A percentile compares a stretch with the other conserved stretches of the same genome.
phyloP scores from a whole-genome alignment of 2,888 invertebrate species.

The Campopleginae sp. region DNA sequence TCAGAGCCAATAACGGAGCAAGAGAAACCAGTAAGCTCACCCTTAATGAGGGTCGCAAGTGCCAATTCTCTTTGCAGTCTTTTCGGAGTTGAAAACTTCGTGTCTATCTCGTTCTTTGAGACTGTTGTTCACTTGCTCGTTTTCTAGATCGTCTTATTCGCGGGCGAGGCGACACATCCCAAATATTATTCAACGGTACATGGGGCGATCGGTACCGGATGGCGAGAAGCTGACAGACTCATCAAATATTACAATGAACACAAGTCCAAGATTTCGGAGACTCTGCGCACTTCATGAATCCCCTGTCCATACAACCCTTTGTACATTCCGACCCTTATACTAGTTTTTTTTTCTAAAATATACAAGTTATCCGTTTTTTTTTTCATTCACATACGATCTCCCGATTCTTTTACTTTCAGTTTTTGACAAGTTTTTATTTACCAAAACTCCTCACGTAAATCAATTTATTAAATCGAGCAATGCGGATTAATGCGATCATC shows the following conservation, averaged over 20 bases:
- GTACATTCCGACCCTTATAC: not conserved
- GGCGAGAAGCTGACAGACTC: slow-evolving; percentile 89
- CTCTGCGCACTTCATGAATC: slow-evolving; percentile 5
- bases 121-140: not conserved
- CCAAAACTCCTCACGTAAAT: too few relatives aligned
- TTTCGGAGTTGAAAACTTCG: not conserved
- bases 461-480: too few relatives aligned
- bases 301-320: too few relatives aligned
- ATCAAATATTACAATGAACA: slow-evolving; percentile 64
- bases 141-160: slow-evolving; percentile 87
- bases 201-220: slow-evolving; percentile 89
- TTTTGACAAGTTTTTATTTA: too few relatives aligned
- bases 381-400: too few relatives aligned
- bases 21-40: slow-evolving; percentile 79
- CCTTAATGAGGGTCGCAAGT: not conserved
- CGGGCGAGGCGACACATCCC: slow-evolving; percentile 88
- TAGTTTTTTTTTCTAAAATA: too few relatives aligned
- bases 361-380: too few relatives aligned
- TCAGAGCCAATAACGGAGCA: slow-evolving; percentile 84
- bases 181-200: slow-evolving; percentile 88
- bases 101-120: not conserved
- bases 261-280: slow-evolving; percentile 7
- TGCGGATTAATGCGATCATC: too few relatives aligned
- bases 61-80: too few relatives aligned
- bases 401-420: too few relatives aligned